Percentiles rank a stretch among this genome's conserved stretches.
Conservation (phyloP, 1,140 invertebrate species). For the Drosophila busckii region DNA sequence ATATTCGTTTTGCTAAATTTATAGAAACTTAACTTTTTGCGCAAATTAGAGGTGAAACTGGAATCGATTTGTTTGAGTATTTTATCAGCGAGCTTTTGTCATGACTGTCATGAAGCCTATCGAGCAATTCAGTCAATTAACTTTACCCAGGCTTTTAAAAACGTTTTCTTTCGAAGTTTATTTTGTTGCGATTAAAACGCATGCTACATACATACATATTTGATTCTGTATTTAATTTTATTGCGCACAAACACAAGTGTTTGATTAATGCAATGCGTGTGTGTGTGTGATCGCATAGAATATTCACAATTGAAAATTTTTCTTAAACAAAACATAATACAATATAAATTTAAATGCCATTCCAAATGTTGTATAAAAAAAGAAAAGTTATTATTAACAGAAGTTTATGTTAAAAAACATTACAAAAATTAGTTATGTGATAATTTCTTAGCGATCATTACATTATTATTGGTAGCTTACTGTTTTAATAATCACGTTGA, state of each 20-base stretch:
- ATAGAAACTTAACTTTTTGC: constrained; percentile 2
- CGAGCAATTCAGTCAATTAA: no score
- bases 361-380: no score
- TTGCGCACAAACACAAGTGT: constrained; percentile 15
- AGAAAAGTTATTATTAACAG: no score
- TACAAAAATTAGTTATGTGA: no score
- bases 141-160: constrained; percentile 11
- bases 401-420: no score
- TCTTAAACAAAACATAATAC: no score
- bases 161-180: constrained; percentile 38
- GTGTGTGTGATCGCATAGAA: constrained; percentile 5
- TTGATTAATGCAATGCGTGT: no score
- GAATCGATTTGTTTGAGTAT: not conserved
- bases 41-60: no score
- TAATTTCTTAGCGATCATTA: no score
- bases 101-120: no score
- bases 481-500: constrained; percentile 57
- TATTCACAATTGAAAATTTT: constrained; percentile 9
- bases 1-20: constrained; percentile 1
- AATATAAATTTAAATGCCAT: no score
- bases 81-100: constrained; percentile 8
- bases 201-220: constrained; percentile 51
- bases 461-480: constrained; percentile 19
- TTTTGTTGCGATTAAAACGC: constrained; percentile 49
- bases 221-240: constrained; percentile 26